Base-by-base conservation (phyloP, 2,797 vertebrate genomes). In the Rhynchonycteris naso region DNA sequence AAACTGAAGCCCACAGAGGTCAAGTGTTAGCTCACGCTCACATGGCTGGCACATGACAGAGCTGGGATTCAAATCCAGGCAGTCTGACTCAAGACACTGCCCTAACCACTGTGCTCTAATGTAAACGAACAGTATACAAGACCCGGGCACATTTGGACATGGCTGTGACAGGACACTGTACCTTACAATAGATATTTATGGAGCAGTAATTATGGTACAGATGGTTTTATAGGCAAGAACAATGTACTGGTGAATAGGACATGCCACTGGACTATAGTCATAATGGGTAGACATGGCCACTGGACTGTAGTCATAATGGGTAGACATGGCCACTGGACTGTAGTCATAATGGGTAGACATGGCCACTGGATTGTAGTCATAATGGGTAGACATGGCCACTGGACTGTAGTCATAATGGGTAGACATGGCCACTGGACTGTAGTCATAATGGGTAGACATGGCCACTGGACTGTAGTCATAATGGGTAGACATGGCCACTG, bases 211-310 rank as follows among this genome's bases (percentile, higher is more conserved):
- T 58, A 14, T 3, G 2, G 16, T 15, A 33, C 50, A 15, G 21
- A 30, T 47, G 22, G 35, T 80, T 74, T 72, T 26, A 35, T 50
- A 24, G 74, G 33, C 15, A n/a, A 0, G 21, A 76, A 21, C 12
- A 9, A 22, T 0, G 0, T 28, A 5, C 13, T 1, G 5, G 26
- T 26, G 19, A 16, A 5, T 1, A 10, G 12, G 30, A 28, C 2
- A 26, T 10, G 74, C 1, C 24, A 12, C 16, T 7, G n/a, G n/a
- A n/a, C n/a, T n/a, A n/a, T n/a, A n/a, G n/a, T n/a, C n/a, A n/a
- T n/a, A n/a, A n/a, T n/a, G n/a, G n/a, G n/a, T n/a, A n/a, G n/a
- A n/a, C n/a, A n/a, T n/a, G n/a, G n/a, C n/a, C n/a, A n/a, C n/a
- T n/a, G n/a, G n/a, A n/a, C n/a, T n/a, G n/a, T n/a, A n/a, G n/a